Conservation (phyloP, 1,140 invertebrate genomes). For the Lucilia sericata region DNA sequence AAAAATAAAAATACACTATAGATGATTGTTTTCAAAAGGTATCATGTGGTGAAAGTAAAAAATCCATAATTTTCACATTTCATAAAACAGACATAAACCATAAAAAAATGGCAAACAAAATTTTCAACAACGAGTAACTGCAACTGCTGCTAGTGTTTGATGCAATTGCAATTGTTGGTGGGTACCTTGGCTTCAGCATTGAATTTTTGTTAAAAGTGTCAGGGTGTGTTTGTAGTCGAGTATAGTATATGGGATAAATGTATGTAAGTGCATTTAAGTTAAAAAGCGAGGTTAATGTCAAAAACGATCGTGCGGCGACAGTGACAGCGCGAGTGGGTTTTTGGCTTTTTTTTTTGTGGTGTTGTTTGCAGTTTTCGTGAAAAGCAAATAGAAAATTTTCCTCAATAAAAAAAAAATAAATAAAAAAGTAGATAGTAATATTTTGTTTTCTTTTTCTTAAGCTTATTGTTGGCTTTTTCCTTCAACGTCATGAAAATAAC, state of each 20-base stretch:
- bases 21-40: slow-evolving; percentile 2
- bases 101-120: slow-evolving; percentile 28
- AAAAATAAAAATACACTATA: too few species aligned
- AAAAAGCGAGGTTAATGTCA: slow-evolving; percentile 37
- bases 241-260: too few species aligned
- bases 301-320: slow-evolving; percentile 35
- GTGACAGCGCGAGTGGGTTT: slow-evolving; percentile 36
- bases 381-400: slow-evolving; percentile 33
- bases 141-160: slow-evolving; percentile 11
- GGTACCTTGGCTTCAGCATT: slow-evolving; percentile 31
- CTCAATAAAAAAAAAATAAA: background rate
- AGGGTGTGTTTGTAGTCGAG: background rate
- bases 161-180: background rate
- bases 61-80: slow-evolving; percentile 63
- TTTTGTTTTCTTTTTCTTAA: background rate
- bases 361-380: slow-evolving; percentile 30
- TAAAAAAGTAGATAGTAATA: background rate
- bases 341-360: background rate
- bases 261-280: slow-evolving; percentile 18
- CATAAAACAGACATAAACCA: slow-evolving; percentile 39
- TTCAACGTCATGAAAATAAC: background rate
- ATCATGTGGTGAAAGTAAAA: slow-evolving; percentile 66
- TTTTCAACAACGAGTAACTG: background rate
- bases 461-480: background rate
- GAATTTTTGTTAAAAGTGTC: slow-evolving; percentile 2